Percentiles rank a stretch among this genome's conserved stretches.
phyloP scores from a whole-genome alignment of 2,113 vertebrate species.

The Mandrillus leucophaeus region DNA sequence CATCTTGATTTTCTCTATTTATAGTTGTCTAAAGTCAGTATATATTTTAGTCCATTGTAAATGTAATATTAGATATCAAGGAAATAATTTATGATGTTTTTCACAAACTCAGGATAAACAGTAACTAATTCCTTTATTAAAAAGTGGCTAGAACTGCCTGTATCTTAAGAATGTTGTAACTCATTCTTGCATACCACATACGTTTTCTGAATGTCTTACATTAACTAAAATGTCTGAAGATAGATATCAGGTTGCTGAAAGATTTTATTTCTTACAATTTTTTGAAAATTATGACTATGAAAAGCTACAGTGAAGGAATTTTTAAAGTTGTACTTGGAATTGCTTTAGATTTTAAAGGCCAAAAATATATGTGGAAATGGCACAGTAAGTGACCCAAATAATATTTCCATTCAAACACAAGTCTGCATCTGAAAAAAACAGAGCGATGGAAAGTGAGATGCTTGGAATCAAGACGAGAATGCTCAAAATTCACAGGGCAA shows the following conservation, averaged over 20 bases:
- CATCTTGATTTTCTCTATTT: neutral
- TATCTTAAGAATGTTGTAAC: conserved; percentile 44
- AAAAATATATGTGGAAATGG: neutral
- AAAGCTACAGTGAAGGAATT: conserved; percentile 5
- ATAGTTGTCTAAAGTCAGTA: neutral
- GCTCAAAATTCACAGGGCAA: neutral
- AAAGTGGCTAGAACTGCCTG: neutral
- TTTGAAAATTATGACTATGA: conserved; percentile 33
- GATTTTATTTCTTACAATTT: conserved; percentile 42
- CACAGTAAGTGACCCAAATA: neutral
- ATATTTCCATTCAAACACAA: conserved; percentile 8
- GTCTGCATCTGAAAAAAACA: neutral
- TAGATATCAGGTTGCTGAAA: conserved; percentile 28
- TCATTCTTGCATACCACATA: neutral
- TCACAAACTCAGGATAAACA: neutral
- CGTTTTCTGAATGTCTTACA: conserved; percentile 41
- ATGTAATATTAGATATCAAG: neutral
- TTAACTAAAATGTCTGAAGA: conserved; percentile 33
- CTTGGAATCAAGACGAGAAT: neutral
- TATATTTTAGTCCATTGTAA: neutral
- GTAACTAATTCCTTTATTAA: neutral
- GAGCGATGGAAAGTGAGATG: neutral
- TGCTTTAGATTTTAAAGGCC: conserved; percentile 21
- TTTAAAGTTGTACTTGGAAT: conserved; percentile 45
- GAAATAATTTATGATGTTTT: conserved; percentile 33